These are phyloP conservation scores for Scaptodrosophila latifasciaeformis DNA, from an alignment of 2,888 invertebrate genomes.

Conservation along the genomic window DNA sequence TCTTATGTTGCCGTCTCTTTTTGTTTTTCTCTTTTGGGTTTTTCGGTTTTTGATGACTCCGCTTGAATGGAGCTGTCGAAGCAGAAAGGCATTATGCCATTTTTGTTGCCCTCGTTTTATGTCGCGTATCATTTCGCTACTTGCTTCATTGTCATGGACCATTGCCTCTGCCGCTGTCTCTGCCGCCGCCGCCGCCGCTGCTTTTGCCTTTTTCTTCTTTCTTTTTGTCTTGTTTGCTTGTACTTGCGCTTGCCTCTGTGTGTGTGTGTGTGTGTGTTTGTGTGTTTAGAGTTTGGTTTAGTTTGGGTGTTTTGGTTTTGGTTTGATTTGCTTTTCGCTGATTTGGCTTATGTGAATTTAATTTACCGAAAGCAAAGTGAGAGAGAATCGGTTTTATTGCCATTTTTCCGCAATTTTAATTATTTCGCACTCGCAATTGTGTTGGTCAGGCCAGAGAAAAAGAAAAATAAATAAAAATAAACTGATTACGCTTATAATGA, in stretches of 20 bases:
- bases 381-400: background rate
- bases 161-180: constrained; percentile 7
- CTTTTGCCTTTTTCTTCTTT: constrained; percentile 10
- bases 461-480: background rate
- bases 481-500: constrained; percentile 10
- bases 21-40: too few species aligned
- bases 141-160: constrained; percentile 18
- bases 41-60: constrained; percentile 29
- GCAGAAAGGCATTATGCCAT: constrained; percentile 9
- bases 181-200: background rate
- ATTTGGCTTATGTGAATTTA: constrained; percentile 37
- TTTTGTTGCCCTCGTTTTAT: background rate
- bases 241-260: too few species aligned
- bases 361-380: constrained; percentile 29
- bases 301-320: too few species aligned
- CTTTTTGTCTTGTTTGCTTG: too few species aligned
- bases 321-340: constrained; percentile 8
- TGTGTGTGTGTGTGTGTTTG: too few species aligned
- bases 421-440: constrained; percentile 1
- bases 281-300: too few species aligned
- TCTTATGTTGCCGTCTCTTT: too few species aligned
- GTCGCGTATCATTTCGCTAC: constrained; percentile 7
- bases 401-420: constrained; percentile 15
- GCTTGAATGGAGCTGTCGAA: constrained; percentile 22
- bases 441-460: background rate